phyloP scores from a whole-genome alignment of 2,113 vertebrate species.

The Gasterosteus aculeatus region DNA sequence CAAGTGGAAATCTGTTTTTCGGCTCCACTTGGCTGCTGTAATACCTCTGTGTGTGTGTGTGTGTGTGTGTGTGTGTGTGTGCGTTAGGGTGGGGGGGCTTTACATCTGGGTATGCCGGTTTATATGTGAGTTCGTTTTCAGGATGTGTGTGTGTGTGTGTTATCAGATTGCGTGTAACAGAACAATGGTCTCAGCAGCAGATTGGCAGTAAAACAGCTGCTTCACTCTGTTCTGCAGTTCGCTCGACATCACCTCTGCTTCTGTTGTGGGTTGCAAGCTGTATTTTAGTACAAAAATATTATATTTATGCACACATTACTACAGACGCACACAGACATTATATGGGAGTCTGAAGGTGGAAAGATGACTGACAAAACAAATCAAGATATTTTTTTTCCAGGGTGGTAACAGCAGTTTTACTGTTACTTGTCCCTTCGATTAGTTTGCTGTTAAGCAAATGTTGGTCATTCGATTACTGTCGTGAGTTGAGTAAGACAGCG shows the following conservation, averaged over 20 bases:
- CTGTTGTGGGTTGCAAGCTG: background rate
- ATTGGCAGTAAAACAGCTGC: background rate
- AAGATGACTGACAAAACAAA: background rate
- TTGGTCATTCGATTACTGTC: background rate
- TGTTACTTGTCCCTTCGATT: no score
- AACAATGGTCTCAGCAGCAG: slow-evolving; percentile 9
- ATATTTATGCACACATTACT: background rate
- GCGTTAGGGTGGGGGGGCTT: background rate
- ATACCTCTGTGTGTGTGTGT: slow-evolving; percentile 4
- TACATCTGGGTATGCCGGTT: background rate
- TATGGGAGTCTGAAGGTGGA: background rate
- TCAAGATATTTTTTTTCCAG: no score
- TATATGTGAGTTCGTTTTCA: background rate
- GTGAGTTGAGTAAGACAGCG: background rate
- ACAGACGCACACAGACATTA: background rate
- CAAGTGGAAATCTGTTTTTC: slow-evolving; percentile 61
- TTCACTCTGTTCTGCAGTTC: background rate
- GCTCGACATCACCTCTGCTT: no score
- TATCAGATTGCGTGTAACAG: slow-evolving; percentile 1
- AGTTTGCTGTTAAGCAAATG: background rate
- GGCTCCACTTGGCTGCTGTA: slow-evolving; percentile 45
- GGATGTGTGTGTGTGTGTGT: slow-evolving; percentile 3
- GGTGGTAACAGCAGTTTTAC: no score
- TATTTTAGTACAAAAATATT: background rate
- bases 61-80: background rate